phyloP scores from a whole-genome alignment of 1,140 invertebrate genomes.

The Plutomurus gul region DNA sequence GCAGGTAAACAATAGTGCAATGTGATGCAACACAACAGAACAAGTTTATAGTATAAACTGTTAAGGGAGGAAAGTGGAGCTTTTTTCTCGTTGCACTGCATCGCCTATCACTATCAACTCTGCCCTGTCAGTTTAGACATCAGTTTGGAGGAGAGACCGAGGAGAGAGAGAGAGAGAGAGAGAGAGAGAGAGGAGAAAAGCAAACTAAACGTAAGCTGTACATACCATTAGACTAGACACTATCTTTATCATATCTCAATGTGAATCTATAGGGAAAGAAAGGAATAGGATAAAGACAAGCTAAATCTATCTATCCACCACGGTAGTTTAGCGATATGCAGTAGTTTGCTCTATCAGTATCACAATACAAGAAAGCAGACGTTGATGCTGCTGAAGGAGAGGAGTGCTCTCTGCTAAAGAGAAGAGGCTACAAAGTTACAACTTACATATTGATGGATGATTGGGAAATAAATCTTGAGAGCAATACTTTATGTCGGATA shows the following conservation, averaged over 20 bases:
- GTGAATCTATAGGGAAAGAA: background rate
- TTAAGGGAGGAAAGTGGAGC: background rate
- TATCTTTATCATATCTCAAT: slow-evolving; percentile 6
- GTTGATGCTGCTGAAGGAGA: no score
- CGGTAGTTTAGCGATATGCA: background rate
- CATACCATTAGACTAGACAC: background rate
- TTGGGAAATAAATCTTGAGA: slow-evolving; percentile 43
- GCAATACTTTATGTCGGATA: slow-evolving; percentile 25
- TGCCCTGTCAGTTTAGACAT: slow-evolving; percentile 18
- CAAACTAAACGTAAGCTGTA: background rate
- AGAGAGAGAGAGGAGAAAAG: background rate
- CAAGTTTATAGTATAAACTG: background rate
- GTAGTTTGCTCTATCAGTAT: no score
- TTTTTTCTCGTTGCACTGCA: no score
- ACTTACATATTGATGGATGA: slow-evolving; percentile 39
- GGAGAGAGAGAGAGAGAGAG: background rate
- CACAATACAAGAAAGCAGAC: no score
- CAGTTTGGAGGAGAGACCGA: background rate
- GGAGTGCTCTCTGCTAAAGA: no score
- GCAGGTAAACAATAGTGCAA: no score
- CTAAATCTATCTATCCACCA: slow-evolving; percentile 17
- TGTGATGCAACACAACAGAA: no score
- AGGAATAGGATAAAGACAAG: slow-evolving; percentile 3
- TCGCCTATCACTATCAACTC: slow-evolving; percentile 18
- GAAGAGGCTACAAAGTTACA: background rate